Evolutionary conservation across 92 coral and sea anemone species (phyloP).

Genomic region (Virgularia gustaviana): DNA sequence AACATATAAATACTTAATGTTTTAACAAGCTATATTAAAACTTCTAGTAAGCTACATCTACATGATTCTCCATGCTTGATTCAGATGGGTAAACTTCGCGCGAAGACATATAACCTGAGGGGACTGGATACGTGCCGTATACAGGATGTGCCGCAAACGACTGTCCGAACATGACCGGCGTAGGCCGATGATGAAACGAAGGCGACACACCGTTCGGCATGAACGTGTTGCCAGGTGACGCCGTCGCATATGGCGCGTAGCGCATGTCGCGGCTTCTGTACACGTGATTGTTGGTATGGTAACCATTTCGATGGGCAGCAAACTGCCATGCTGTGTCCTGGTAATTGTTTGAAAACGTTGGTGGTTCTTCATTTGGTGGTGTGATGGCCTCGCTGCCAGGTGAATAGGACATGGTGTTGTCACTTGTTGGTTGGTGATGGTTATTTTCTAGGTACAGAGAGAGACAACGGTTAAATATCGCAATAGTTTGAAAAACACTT

Average conservation of each 20-base stretch:
- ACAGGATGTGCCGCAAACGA: conserved; percentile 38
- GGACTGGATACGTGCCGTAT: conserved; percentile 35
- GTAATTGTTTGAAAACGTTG: no score
- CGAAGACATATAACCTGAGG: conserved; percentile 30
- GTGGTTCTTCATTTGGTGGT: no score
- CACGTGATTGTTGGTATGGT: conserved; percentile 35
- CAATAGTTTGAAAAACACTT: no score
- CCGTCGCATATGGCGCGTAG: conserved; percentile 22
- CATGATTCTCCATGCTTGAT: conserved; percentile 10
- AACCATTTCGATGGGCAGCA: conserved; percentile 2
- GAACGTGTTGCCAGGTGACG: conserved; percentile 21
- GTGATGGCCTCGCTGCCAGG: no score
- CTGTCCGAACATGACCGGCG: conserved; percentile 33
- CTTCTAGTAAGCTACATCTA: no score
- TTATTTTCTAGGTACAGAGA: no score
- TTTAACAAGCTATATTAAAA: no score
- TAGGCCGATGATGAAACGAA: conserved; percentile 38
- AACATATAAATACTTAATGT: no score
- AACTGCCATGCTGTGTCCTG: no score
- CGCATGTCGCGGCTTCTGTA: conserved; percentile 34
- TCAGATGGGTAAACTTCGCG: conserved; percentile 31
- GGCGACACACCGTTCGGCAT: conserved; percentile 8
- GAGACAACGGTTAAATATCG: no score
- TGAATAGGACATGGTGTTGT: no score
- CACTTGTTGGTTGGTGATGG: no score